Conservation (phyloP, 2,797 vertebrate genomes). For the Geotrypetes seraphini region DNA sequence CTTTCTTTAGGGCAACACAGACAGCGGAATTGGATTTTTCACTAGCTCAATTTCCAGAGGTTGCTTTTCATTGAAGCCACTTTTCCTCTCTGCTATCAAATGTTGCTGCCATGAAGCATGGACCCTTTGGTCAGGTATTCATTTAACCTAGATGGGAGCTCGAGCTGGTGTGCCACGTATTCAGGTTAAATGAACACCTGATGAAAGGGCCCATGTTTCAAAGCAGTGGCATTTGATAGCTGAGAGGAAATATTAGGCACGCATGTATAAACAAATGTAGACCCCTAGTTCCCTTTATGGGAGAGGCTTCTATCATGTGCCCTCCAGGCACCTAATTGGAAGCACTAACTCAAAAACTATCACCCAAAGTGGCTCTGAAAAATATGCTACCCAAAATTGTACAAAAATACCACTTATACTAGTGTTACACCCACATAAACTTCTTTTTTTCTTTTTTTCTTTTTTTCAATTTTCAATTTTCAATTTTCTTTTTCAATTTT, state of each 20-base stretch:
- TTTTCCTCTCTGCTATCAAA: constrained; percentile 87
- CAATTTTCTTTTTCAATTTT: no score
- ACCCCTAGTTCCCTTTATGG: no score
- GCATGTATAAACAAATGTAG: no score
- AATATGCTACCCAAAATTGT: no score
- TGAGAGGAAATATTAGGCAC: constrained; percentile 83
- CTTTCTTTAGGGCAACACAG: constrained; percentile 92
- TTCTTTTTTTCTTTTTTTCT: no score
- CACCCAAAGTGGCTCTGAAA: no score
- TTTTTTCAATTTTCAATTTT: no score
- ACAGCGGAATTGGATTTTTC: constrained; percentile 85
- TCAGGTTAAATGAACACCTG: constrained; percentile 88
- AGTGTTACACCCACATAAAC: no score
- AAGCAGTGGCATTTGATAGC: constrained; percentile 94
- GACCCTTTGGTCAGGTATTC: constrained; percentile 83
- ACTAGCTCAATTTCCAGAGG: constrained; percentile 97
- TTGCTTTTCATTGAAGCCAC: constrained; percentile 93
- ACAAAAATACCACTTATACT: no score
- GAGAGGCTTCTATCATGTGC: no score
- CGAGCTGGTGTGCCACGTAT: constrained; percentile 63
- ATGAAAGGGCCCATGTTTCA: constrained; percentile 79
- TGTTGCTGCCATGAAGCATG: constrained; percentile 88
- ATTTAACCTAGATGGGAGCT: constrained; percentile 88
- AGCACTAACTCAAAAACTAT: no score
- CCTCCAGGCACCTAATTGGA: no score